Evolutionary conservation across 2,888 invertebrate species (phyloP).

Genomic region (Bembecia ichneumoniformis): DNA sequence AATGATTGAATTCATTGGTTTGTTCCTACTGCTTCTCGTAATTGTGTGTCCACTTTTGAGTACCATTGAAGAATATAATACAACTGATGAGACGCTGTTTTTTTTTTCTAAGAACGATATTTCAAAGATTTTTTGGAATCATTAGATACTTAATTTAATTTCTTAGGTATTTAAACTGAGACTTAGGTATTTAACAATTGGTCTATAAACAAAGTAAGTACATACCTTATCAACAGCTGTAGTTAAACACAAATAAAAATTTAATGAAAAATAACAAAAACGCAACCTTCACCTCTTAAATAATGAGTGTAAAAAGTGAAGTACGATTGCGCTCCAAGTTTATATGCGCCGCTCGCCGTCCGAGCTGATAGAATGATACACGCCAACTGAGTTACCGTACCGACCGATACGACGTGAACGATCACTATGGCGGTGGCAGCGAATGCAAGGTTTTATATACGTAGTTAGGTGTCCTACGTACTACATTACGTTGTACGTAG

Average conservation of each 20-base stretch:
- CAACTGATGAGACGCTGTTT: no score
- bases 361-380: background rate
- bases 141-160: no score
- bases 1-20: no score
- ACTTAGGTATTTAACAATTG: no score
- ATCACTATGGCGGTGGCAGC: no score
- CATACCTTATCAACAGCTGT: constrained; percentile 1
- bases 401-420: constrained; percentile 33
- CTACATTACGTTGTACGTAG: constrained; percentile 10
- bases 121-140: no score
- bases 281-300: constrained; percentile 15
- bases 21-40: no score
- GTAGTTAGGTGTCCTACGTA: constrained; percentile 10
- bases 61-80: no score
- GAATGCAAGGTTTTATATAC: constrained; percentile 36
- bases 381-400: constrained; percentile 39
- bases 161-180: no score
- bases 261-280: constrained; percentile 15
- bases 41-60: no score
- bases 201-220: background rate
- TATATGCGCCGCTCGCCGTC: background rate
- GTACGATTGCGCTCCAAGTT: background rate
- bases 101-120: no score
- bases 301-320: background rate
- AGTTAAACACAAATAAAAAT: constrained; percentile 15